A percentile compares a stretch with the other conserved stretches of the same genome.
Conservation (phyloP, 2,888 invertebrate species). For the Eilema caniola region DNA sequence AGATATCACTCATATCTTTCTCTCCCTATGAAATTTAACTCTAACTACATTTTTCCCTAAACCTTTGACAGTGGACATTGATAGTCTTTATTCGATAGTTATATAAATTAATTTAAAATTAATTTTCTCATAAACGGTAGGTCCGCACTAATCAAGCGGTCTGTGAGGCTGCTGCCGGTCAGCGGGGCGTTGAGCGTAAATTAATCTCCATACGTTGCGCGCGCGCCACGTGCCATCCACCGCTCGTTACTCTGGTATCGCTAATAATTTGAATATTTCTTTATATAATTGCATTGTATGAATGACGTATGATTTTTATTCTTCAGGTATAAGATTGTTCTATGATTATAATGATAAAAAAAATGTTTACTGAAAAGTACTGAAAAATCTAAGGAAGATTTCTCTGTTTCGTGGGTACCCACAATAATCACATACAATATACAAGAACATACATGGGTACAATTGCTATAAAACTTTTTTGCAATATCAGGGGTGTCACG, state of each 20-base stretch:
- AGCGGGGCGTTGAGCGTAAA: constrained; percentile 74
- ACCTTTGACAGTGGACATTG: too few species aligned
- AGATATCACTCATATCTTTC: too few species aligned
- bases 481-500: constrained; percentile 4
- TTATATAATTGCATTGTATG: constrained; percentile 13
- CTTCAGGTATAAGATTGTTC: background rate
- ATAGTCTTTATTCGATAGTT: background rate
- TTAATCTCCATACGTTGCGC: constrained; percentile 78
- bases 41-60: too few species aligned
- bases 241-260: constrained; percentile 59
- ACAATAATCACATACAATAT: too few species aligned
- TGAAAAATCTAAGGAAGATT: constrained; percentile 3
- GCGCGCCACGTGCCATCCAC: constrained; percentile 44
- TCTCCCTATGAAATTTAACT: too few species aligned
- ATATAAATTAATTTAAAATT: background rate
- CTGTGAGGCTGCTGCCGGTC: constrained; percentile 59
- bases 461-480: background rate
- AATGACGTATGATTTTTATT: background rate
- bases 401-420: background rate
- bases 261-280: constrained; percentile 48
- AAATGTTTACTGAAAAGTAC: too few species aligned
- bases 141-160: constrained; percentile 49
- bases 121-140: constrained; percentile 1
- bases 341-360: background rate
- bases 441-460: background rate